Evolutionary conservation across 2,113 vertebrate species (phyloP).

Genomic region (Petaurus breviceps): DNA sequence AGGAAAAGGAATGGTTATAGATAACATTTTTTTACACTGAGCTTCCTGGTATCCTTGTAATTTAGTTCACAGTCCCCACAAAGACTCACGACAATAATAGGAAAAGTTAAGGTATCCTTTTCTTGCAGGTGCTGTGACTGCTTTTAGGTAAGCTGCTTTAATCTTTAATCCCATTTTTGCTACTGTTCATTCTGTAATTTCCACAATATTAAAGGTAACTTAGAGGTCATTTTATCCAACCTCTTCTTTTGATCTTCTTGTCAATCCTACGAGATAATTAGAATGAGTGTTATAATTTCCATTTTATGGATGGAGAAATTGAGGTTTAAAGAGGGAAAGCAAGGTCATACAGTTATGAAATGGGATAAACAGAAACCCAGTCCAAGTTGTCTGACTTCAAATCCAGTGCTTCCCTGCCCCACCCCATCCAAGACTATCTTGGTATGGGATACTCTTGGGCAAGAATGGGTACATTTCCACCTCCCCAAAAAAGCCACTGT

Average conservation of each 20-base stretch:
- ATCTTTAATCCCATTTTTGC: background rate
- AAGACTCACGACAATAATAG: background rate
- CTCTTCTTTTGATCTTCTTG: background rate
- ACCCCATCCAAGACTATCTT: background rate
- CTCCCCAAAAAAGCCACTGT: background rate
- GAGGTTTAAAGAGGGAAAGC: background rate
- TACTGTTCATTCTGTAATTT: background rate
- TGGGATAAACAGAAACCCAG: background rate
- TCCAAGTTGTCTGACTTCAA: background rate
- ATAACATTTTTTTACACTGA: background rate
- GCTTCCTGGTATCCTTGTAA: background rate
- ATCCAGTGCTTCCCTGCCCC: background rate
- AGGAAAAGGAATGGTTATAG: background rate
- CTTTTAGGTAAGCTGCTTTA: background rate
- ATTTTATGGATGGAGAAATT: slow-evolving; percentile 5
- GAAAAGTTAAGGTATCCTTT: background rate
- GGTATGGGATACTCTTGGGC: background rate
- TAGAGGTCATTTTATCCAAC: background rate
- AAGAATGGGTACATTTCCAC: background rate
- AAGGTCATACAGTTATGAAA: background rate
- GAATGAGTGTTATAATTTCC: background rate
- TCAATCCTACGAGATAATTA: background rate
- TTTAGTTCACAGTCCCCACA: background rate
- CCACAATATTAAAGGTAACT: background rate
- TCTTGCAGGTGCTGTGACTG: too few relatives aligned